phyloP scores from a whole-genome alignment of 2,797 vertebrate genomes.

The Eulemur mongoz region DNA sequence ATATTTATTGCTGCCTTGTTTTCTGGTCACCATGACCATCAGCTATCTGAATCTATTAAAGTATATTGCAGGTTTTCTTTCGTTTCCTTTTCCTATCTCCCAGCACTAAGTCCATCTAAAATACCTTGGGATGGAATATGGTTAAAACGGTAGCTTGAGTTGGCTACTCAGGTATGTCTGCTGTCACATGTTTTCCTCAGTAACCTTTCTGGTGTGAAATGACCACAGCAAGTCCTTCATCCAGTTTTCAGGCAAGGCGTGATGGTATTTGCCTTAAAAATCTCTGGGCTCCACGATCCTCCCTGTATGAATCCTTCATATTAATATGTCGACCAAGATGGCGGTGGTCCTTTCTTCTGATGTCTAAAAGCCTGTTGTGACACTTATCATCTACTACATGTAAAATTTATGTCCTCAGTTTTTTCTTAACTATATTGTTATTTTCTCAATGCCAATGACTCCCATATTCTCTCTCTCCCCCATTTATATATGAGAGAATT shows the following conservation, averaged over 20 bases:
- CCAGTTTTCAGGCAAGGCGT: not conserved
- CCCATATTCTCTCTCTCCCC: not conserved
- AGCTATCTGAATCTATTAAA: not conserved
- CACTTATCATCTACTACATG: not conserved
- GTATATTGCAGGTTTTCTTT: not conserved
- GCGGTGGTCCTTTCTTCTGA: not conserved
- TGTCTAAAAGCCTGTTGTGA: not conserved
- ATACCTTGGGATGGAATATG: not conserved
- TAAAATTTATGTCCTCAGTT: not conserved
- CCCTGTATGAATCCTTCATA: not conserved
- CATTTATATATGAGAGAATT: not conserved
- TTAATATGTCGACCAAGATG: not conserved
- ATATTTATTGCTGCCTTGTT: not conserved
- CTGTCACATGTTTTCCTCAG: not conserved
- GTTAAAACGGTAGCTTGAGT: not conserved
- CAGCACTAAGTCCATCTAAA: not conserved
- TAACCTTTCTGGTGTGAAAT: not conserved
- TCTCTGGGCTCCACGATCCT: not conserved
- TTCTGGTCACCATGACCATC: not conserved
- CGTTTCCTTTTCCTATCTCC: not conserved
- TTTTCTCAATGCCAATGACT: not conserved
- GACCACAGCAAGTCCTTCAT: not conserved
- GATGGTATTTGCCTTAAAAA: not conserved
- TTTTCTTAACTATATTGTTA: not conserved
- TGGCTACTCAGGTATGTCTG: not conserved